phyloP scores from a whole-genome alignment of 2,888 invertebrate species.

The Drosophila mettleri region DNA sequence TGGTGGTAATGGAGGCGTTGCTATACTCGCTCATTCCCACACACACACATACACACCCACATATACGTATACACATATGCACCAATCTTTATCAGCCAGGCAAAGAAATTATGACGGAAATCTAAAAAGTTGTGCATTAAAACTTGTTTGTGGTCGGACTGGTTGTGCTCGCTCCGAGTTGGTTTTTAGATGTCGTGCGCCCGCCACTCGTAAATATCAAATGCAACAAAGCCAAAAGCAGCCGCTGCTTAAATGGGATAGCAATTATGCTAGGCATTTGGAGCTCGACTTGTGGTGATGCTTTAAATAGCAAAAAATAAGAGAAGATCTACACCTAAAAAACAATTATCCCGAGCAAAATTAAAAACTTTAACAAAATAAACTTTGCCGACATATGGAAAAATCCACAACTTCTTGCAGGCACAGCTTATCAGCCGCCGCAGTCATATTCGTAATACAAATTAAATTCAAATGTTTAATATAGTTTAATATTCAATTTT shows the following conservation, averaged over 20 bases:
- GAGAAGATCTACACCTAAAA: slow-evolving; percentile 2
- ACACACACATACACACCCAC: slow-evolving; percentile 1
- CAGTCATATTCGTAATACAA: too few relatives aligned
- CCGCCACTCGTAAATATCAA: slow-evolving; percentile 64
- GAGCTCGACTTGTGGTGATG: slow-evolving; percentile 1
- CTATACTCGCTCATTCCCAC: slow-evolving; percentile 21
- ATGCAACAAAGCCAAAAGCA: slow-evolving; percentile 56
- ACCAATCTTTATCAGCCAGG: slow-evolving; percentile 72
- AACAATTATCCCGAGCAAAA: slow-evolving; percentile 5
- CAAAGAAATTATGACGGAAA: slow-evolving; percentile 79
- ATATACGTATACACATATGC: slow-evolving; percentile 31
- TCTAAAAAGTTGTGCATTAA: slow-evolving; percentile 79
- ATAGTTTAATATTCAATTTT: too few relatives aligned
- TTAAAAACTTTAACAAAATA: slow-evolving; percentile 3
- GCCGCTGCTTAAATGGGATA: slow-evolving; percentile 62
- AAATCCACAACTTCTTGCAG: background rate
- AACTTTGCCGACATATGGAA: slow-evolving; percentile 1
- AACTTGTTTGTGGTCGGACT: slow-evolving; percentile 75
- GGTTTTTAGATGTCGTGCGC: slow-evolving; percentile 41
- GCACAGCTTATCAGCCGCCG: too few relatives aligned
- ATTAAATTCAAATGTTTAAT: too few relatives aligned
- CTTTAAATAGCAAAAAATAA: background rate
- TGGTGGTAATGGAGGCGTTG: slow-evolving; percentile 66
- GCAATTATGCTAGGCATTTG: slow-evolving; percentile 57
- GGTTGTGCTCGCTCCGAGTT: slow-evolving; percentile 34